A percentile compares a stretch with the other conserved stretches of the same genome.
Evolutionary conservation across 2,113 vertebrate species (phyloP).

Genomic region (Clinocottus analis): DNA sequence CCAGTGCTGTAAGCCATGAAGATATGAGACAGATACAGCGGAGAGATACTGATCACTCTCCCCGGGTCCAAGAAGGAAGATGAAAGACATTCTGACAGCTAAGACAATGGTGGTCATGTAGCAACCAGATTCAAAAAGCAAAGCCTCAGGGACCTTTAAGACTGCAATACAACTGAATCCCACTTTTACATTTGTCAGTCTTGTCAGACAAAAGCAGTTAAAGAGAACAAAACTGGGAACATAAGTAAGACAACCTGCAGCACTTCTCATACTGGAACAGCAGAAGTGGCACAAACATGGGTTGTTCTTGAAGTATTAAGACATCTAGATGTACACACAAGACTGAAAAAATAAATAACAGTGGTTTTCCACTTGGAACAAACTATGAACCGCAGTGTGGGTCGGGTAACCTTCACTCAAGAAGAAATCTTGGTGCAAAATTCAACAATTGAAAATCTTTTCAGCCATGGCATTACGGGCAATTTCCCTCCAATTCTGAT

Average conservation of each 20-base stretch:
- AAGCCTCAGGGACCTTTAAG: conserved; percentile 42
- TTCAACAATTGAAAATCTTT: neutral
- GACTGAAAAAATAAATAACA: neutral
- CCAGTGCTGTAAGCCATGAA: conserved; percentile 56
- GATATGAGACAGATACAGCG: conserved; percentile 48
- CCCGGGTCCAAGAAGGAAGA: conserved; percentile 42
- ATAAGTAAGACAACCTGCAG: neutral
- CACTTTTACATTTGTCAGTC: conserved; percentile 8
- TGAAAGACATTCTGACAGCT: conserved; percentile 69
- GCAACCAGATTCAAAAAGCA: conserved; percentile 37
- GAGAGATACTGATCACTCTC: conserved; percentile 62
- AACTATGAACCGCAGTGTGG: neutral
- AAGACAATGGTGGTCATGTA: conserved; percentile 50
- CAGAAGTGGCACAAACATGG: neutral
- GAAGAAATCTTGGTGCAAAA: neutral
- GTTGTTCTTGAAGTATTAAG: neutral
- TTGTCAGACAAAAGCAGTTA: neutral
- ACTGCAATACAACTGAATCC: conserved; percentile 23
- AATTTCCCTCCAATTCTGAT: neutral
- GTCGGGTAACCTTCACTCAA: neutral
- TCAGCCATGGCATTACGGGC: neutral
- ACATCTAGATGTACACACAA: neutral
- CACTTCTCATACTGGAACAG: neutral
- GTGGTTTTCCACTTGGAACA: neutral
- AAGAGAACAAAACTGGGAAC: neutral